Conservation (phyloP, 35 echinoderm and acorn worm species). For the Acanthaster planci region DNA sequence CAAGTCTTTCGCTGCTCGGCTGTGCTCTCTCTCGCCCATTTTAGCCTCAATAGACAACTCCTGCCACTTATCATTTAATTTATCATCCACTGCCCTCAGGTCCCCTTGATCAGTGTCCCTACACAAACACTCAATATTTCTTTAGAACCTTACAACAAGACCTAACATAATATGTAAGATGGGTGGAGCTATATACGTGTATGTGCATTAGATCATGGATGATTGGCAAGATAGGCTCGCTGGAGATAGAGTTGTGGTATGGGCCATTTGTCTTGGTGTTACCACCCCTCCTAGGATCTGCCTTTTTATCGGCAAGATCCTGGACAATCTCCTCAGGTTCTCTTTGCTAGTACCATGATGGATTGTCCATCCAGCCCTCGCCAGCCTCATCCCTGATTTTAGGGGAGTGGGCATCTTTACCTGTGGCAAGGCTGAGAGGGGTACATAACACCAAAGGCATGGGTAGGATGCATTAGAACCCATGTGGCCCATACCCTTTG, state of each 20-base stretch:
- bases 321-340: not conserved
- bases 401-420: constrained; percentile 11
- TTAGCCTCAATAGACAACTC: not conserved
- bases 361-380: not conserved
- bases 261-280: constrained; percentile 19
- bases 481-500: constrained; percentile 32
- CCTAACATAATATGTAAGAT: constrained; percentile 33
- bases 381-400: not conserved
- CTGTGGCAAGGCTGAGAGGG: not conserved
- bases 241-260: not conserved
- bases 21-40: not conserved
- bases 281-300: constrained; percentile 4
- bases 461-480: constrained; percentile 12
- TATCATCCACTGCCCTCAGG: not conserved
- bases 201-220: not conserved
- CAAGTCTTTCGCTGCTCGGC: not conserved
- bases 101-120: constrained; percentile 4
- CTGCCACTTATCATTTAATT: not conserved
- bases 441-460: constrained; percentile 33
- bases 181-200: constrained; percentile 7
- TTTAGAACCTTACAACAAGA: not conserved
- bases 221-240: not conserved
- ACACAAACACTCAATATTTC: not conserved
- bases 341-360: not conserved
- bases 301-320: not conserved